A percentile compares a stretch with the other conserved stretches of the same genome.
Conservation (phyloP, 2,113 vertebrate genomes). For the Athene noctua region DNA sequence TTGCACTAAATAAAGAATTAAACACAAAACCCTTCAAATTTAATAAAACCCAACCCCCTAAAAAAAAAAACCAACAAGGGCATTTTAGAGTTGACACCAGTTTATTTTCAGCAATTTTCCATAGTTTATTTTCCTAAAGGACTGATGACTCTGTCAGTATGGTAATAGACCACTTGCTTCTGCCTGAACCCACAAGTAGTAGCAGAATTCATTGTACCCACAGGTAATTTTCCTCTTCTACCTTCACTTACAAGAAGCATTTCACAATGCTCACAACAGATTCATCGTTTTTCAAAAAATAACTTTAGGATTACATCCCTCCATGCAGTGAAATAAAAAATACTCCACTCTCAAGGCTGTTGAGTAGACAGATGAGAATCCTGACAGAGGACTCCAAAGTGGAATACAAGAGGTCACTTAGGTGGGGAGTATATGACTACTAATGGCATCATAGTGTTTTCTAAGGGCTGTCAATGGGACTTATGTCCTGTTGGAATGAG, state of each 20-base stretch:
- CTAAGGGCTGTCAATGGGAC: background rate
- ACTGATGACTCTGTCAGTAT: background rate
- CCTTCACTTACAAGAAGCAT: background rate
- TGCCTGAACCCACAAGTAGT: background rate
- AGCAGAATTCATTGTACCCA: conserved; percentile 16
- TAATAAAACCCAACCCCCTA: accelerated
- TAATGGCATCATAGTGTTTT: background rate
- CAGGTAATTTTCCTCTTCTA: conserved; percentile 45
- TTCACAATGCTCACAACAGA: conserved; percentile 4
- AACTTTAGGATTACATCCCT: conserved; percentile 37
- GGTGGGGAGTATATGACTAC: background rate
- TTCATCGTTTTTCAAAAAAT: conserved; percentile 43
- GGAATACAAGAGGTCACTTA: background rate
- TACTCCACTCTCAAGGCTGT: background rate
- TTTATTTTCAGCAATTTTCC: background rate
- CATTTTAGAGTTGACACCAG: background rate
- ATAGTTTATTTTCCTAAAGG: background rate
- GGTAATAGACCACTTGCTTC: background rate
- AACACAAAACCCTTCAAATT: too few relatives aligned
- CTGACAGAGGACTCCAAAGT: background rate
- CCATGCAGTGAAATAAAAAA: conserved; percentile 27
- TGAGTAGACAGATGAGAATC: conserved; percentile 29
- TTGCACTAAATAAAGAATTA: background rate
- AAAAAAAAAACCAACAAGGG: accelerated
- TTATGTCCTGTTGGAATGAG: background rate